Conservation (phyloP, 2,797 vertebrate genomes). For the Clarias platycephalus region DNA sequence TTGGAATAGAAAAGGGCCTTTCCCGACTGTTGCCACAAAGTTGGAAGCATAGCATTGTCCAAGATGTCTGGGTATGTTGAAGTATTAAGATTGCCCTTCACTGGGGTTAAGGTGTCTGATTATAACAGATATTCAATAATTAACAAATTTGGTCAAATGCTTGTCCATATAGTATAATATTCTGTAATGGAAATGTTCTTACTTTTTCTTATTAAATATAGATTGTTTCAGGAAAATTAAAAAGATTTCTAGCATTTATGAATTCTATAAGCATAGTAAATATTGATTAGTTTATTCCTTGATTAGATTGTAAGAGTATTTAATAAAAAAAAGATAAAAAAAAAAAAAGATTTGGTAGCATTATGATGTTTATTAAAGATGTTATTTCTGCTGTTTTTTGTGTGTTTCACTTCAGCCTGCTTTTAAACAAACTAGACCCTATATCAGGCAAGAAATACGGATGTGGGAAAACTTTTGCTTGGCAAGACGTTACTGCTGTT, state of each 20-base stretch:
- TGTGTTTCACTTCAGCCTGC: not conserved
- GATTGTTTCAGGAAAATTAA: not conserved
- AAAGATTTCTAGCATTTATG: not conserved
- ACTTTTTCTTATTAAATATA: not conserved
- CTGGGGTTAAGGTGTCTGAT: too few species aligned
- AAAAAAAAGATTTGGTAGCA: too few species aligned
- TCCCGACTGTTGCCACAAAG: too few species aligned
- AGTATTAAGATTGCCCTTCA: too few species aligned
- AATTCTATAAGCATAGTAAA: not conserved
- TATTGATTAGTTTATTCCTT: not conserved
- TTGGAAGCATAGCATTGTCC: too few species aligned
- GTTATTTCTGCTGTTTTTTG: not conserved
- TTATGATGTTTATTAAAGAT: not conserved
- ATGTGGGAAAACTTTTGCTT: conserved; percentile 3
- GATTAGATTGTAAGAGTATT: not conserved
- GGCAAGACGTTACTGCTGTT: not conserved
- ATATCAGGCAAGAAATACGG: not conserved
- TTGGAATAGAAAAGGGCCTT: too few species aligned
- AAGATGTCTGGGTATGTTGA: too few species aligned
- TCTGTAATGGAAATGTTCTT: not conserved
- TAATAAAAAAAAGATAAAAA: not conserved
- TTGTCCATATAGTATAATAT: too few species aligned
- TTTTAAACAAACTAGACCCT: not conserved
- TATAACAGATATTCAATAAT: too few species aligned
- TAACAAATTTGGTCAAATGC: too few species aligned